A percentile compares a stretch with the other conserved stretches of the same genome.
Conservation (phyloP, 2,888 invertebrate genomes). For the Tetramorium bicarinatum region DNA sequence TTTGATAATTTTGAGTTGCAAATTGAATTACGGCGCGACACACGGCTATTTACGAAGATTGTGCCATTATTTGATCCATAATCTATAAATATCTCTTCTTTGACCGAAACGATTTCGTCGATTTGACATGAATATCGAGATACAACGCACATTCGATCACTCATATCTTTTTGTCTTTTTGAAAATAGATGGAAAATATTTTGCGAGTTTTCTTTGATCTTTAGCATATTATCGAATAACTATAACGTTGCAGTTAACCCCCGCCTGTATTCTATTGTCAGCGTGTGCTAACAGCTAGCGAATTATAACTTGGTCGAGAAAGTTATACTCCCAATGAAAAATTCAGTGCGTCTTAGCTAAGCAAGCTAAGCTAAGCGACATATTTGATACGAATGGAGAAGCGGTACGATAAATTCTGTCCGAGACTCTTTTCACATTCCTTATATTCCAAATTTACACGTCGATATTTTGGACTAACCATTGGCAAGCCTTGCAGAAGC, state of each 20-base stretch:
- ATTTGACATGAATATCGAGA: neutral
- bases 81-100: neutral
- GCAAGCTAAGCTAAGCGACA: neutral
- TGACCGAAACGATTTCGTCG: neutral
- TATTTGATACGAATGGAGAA: neutral
- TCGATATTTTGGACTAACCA: conserved; percentile 64
- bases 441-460: conserved; percentile 23
- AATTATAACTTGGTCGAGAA: conserved; percentile 6
- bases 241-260: conserved; percentile 60
- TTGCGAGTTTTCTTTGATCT: neutral
- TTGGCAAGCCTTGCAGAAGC: conserved; percentile 64
- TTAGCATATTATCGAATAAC: conserved; percentile 54
- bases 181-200: conserved; percentile 3
- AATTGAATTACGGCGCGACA: neutral
- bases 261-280: conserved; percentile 55
- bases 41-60: conserved; percentile 7
- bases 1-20: neutral
- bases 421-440: neutral
- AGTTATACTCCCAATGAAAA: conserved; percentile 14
- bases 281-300: conserved; percentile 60
- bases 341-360: neutral
- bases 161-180: neutral
- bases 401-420: neutral
- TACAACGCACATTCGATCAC: conserved; percentile 4
- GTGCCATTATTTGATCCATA: conserved; percentile 14